Conservation (phyloP, 1,140 invertebrate species). For the Rhizoglyphus robini region DNA sequence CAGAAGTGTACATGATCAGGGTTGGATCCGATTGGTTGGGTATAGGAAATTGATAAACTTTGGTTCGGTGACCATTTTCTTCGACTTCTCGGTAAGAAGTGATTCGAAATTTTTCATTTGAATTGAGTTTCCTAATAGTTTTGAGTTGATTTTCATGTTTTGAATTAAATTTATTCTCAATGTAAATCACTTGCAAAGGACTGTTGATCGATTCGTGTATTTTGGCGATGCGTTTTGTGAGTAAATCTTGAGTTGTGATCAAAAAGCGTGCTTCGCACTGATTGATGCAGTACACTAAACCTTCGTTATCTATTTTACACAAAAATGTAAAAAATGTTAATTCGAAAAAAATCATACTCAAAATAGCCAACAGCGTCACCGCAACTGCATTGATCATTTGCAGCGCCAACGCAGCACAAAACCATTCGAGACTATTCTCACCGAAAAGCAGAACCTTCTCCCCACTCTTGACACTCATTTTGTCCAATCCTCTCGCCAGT, state of each 20-base stretch:
- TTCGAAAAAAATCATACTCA: too few relatives aligned
- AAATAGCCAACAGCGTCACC: conserved; percentile 14
- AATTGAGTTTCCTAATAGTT: too few relatives aligned
- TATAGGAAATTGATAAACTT: background rate
- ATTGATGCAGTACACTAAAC: conserved; percentile 74
- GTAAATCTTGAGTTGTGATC: conserved; percentile 54
- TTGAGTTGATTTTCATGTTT: too few relatives aligned
- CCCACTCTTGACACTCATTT: conserved; percentile 31
- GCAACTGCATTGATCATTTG: conserved; percentile 34
- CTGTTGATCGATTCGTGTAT: background rate
- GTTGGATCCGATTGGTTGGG: conserved; percentile 31
- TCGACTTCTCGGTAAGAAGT: conserved; percentile 4
- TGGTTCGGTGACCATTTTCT: background rate
- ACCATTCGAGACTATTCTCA: conserved; percentile 40
- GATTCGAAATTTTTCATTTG: conserved; percentile 23
- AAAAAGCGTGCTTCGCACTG: conserved; percentile 69
- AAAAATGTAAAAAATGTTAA: too few relatives aligned
- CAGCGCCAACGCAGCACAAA: conserved; percentile 35
- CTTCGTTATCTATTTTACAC: conserved; percentile 49
- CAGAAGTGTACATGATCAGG: conserved; percentile 54
- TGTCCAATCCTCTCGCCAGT: conserved; percentile 42
- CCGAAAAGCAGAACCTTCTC: conserved; percentile 35
- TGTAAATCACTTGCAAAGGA: background rate
- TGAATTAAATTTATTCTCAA: too few relatives aligned
- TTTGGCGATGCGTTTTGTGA: conserved; percentile 35